Percentiles rank a stretch among this genome's conserved stretches.
Evolutionary conservation across 1,140 invertebrate species (phyloP).

Genomic region (Trissolcus basalis): DNA sequence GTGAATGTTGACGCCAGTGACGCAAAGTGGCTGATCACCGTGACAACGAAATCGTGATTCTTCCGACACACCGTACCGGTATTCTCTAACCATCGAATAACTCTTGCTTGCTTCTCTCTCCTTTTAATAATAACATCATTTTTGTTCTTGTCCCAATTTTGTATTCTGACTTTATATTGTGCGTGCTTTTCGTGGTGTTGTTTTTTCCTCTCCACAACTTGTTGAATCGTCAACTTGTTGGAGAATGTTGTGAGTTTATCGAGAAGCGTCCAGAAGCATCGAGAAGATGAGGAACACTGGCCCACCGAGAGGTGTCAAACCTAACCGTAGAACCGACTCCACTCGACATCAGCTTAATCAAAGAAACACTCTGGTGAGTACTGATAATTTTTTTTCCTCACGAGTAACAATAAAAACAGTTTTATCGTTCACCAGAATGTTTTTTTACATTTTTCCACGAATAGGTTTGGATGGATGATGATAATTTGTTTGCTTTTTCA

Average conservation of each 20-base stretch:
- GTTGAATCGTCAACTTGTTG: too few relatives aligned
- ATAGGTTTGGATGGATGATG: too few relatives aligned
- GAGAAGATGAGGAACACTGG: conserved; percentile 65
- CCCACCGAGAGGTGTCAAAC: conserved; percentile 56
- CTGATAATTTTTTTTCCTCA: conserved; percentile 13
- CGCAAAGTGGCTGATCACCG: conserved; percentile 28
- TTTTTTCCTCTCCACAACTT: too few relatives aligned
- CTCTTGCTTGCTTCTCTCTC: neutral
- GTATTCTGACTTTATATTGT: too few relatives aligned
- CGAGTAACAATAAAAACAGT: neutral
- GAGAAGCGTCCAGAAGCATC: neutral
- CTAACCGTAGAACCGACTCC: conserved; percentile 57
- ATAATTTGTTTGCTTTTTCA: too few relatives aligned
- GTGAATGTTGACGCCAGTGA: conserved; percentile 49
- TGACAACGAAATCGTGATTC: conserved; percentile 28
- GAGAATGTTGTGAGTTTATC: neutral
- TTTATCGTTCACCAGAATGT: too few relatives aligned
- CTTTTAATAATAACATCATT: too few relatives aligned
- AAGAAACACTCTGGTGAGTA: conserved; percentile 66
- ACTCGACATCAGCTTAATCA: conserved; percentile 60
- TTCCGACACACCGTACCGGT: neutral
- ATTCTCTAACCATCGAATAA: neutral
- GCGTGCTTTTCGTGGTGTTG: too few relatives aligned
- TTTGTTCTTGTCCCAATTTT: too few relatives aligned
- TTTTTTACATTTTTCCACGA: too few relatives aligned